These are phyloP conservation scores for Ernsta delagoae DNA, from an alignment of 2,888 invertebrate genomes.

Conservation along the genomic window DNA sequence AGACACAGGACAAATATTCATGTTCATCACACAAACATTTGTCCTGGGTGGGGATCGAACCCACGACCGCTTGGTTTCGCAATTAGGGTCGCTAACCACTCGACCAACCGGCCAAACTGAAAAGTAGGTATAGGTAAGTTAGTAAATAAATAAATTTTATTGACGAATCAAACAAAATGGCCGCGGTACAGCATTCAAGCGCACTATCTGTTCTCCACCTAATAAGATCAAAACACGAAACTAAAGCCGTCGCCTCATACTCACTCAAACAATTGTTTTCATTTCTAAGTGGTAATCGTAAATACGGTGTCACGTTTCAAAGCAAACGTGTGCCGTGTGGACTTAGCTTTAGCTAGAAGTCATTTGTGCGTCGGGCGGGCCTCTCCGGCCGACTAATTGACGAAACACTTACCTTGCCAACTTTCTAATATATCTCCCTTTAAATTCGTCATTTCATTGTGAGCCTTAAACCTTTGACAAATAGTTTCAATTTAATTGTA, in stretches of 20 bases:
- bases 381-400: slow-evolving; percentile 59
- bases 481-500: slow-evolving; percentile 4
- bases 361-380: slow-evolving; percentile 21
- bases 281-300: slow-evolving; percentile 37
- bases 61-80: too few species aligned
- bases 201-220: background rate
- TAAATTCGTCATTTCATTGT: slow-evolving; percentile 1
- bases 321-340: slow-evolving; percentile 42
- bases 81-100: too few species aligned
- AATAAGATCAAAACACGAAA: slow-evolving; percentile 22
- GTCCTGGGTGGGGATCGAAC: too few species aligned
- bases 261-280: slow-evolving; percentile 36
- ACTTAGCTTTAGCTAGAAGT: slow-evolving; percentile 46
- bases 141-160: too few species aligned
- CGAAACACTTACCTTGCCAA: slow-evolving; percentile 39
- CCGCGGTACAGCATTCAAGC: too few species aligned
- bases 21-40: too few species aligned
- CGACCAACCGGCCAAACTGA: too few species aligned
- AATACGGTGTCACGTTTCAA: slow-evolving; percentile 48
- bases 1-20: too few species aligned
- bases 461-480: background rate
- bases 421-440: background rate
- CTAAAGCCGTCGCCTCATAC: slow-evolving; percentile 8
- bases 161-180: too few species aligned
- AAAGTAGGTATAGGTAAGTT: too few species aligned